Evolutionary conservation across 2,113 vertebrate genomes (phyloP).

Genomic region (Lonchura striata): DNA sequence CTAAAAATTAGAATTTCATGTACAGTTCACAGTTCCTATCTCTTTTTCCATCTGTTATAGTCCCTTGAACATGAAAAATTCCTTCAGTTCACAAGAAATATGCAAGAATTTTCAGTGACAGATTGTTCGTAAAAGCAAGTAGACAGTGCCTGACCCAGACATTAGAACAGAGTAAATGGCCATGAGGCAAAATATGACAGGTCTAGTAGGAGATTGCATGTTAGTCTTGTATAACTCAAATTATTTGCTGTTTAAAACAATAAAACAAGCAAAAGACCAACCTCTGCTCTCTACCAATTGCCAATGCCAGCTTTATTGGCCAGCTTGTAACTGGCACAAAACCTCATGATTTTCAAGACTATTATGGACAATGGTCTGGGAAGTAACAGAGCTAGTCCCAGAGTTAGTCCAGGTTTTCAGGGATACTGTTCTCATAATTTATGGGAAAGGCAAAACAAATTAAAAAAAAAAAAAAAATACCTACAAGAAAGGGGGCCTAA

Average conservation of each 20-base stretch:
- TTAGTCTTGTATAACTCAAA: not conserved
- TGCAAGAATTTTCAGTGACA: not conserved
- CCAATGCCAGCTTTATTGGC: not conserved
- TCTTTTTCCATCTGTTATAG: constrained; percentile 29
- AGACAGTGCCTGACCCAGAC: not conserved
- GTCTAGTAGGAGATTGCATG: not conserved
- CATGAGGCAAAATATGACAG: not conserved
- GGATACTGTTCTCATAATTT: not conserved
- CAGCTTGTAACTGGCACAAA: not conserved
- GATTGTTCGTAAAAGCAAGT: not conserved
- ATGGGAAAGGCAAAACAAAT: not conserved
- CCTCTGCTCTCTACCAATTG: not conserved
- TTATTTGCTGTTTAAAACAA: not conserved
- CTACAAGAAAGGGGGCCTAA: not conserved
- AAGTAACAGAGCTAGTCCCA: not conserved
- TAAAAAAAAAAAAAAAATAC: fast-evolving
- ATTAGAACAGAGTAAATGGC: not conserved
- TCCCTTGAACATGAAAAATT: not conserved
- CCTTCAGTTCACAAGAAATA: not conserved
- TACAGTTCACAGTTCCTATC: constrained; percentile 10
- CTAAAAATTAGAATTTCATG: constrained; percentile 19
- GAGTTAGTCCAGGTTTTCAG: not conserved
- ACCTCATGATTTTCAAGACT: not conserved
- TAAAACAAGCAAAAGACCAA: not conserved
- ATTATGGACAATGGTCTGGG: not conserved